phyloP scores from a whole-genome alignment of 2,888 invertebrate genomes.

The Glyphotaelius pellucidus region DNA sequence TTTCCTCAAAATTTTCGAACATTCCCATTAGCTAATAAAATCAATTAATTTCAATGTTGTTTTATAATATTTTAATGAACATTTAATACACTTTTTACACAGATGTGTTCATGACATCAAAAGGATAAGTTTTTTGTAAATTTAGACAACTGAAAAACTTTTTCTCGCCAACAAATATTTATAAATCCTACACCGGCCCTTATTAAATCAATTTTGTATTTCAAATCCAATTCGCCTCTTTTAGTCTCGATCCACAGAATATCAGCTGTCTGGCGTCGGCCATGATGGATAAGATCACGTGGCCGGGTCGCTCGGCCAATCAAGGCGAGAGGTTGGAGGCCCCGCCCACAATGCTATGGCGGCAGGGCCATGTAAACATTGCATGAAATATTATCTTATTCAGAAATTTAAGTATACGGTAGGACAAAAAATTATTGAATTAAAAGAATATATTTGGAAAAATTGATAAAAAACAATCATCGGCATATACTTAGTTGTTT shows the following conservation, averaged over 20 bases:
- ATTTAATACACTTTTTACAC: no score
- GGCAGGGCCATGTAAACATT: conserved; percentile 62
- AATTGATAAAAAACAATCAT: not conserved
- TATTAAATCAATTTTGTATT: not conserved
- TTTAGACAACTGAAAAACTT: not conserved
- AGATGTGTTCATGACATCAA: no score
- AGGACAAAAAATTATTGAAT: conserved; percentile 25
- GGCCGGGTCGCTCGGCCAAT: conserved; percentile 58
- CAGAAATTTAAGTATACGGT: conserved; percentile 30
- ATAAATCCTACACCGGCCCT: not conserved
- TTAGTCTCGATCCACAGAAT: conserved; percentile 1
- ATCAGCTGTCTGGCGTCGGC: conserved; percentile 60
- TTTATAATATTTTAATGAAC: no score
- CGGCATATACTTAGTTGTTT: not conserved
- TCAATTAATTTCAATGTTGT: no score
- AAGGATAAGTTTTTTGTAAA: not conserved
- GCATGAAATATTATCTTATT: conserved; percentile 12
- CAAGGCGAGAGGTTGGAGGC: conserved; percentile 49
- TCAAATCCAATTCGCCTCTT: not conserved
- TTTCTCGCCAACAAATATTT: not conserved
- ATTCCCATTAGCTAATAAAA: no score
- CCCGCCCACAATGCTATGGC: conserved; percentile 65
- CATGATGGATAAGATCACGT: conserved; percentile 55
- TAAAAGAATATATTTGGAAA: not conserved
- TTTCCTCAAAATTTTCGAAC: no score